Evolutionary conservation across 2,113 vertebrate species (phyloP), one percentile per base, ranked within the genome.

Genomic region (Mugil cephalus): DNA sequence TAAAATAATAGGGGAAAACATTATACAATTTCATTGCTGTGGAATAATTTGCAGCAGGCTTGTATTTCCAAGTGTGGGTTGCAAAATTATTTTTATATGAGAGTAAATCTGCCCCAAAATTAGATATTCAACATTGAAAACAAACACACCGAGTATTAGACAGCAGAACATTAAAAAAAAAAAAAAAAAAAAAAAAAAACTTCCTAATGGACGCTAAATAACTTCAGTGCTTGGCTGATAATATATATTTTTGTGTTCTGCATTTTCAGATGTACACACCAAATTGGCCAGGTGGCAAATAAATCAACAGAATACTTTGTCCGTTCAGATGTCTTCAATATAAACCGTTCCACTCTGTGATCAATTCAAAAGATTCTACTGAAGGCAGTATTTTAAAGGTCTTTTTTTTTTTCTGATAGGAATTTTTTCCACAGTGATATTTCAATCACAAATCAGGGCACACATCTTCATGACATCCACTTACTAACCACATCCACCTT

Each of bases 1-100:
- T 80, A 80, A 82, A 77, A 79, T 79, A 85, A 77, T 30, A 43
- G 72, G 51, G 65, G 58, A 40, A 46, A 67, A 76, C 46, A 60
- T 71, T 68, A 36, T 71, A 70, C 40, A 82, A 39, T 77, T 53
- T 59, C 10, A 19, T 46, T 79, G 64, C 43, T 48, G n/a, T 60
- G 40, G 7, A 71, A 61, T 40, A 34, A 42, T 40, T 18, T 59
- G 14, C 8, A n/a, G 38, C 48, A 21, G 11, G 35, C 35, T 34
- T 46, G 2, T 64, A 39, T 67, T 54, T 79, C 38, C 61, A 64
- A 75, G 36, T 50, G 60, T 13, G 5, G 47, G 17, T n/a, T 62
- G 39, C 45, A 51, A 61, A 72, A 10, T 0, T 45, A 17, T 39
- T 65, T 66, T 77, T 10, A 60, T 62, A 24, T 17, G 24, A 70